Evolutionary conservation across 2,797 vertebrate species (phyloP), one percentile per base, ranked within the genome.

Genomic region (Tragopan temminckii): DNA sequence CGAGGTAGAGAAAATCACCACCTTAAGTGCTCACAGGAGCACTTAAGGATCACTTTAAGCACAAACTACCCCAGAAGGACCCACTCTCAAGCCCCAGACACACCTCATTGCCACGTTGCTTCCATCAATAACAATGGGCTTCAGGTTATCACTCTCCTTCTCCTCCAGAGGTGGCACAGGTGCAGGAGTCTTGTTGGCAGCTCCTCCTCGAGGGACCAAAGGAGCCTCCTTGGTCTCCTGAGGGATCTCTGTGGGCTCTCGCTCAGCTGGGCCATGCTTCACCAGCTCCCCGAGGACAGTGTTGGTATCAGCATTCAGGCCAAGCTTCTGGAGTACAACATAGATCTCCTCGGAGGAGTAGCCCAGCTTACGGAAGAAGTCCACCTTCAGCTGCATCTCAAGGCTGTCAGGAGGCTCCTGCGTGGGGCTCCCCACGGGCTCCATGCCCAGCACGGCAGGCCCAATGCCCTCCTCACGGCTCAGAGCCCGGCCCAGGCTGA

Each of bases 101-200:
- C 97, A 99, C 99, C 99, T 99, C 99, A 99, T 99, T 85, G 99
- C 99, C 82, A 99, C 99, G 19, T 99, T 99, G 97, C 99, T 99
- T 55, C 99, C 99, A 3, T 99, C 99, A 45, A 99, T 99, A 31
- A 99, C 98, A 58, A 99, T 89, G 2, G 98, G 98, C 74, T 98
- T 99, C 91, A 99, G 80, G 77, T 98, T 98, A 20, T 95, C 89
- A 29, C 98, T 94, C 9, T 97, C 94, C 7, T 89, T 92, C 36
- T 97, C 97, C 24, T 98, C 98, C 5, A 92, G 69, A 53, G 94
- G 70, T 71, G 90, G 36, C 6, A 59, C 78, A 4, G 94, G 80
- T 2, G 94, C 75, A 5, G 90, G 58, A 75, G 48, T 27, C 81
- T 97, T 98, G 48, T 96, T 97, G 18, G 95, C 89, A 11, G 95